Base-by-base conservation (phyloP, 2,797 vertebrate genomes). In the Otus scops region DNA sequence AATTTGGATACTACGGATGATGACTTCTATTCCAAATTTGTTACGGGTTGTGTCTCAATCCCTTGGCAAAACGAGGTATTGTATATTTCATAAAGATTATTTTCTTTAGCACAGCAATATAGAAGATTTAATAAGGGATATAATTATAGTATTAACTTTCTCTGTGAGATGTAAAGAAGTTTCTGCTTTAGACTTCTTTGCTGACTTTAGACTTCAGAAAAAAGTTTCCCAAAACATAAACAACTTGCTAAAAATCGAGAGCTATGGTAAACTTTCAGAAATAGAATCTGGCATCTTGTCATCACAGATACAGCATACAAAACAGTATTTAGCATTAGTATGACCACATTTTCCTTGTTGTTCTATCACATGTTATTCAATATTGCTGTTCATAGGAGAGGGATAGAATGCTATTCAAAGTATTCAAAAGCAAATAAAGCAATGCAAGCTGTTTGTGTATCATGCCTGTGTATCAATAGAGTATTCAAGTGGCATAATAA, bases 21-120 rank as follows among this genome's bases (percentile, higher is more conserved):
- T 14, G 97, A 98, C 95, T 99, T 99, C 98, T 99, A 99, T 82
- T 98, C 98, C 92, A 98, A 99, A 96, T 99, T 99, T 98, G 99
- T 98, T 79, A 99, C 98, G 3, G 99, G 99, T 88, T 98, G 98
- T 97, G 99, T 99, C 98, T 98, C 99, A 98, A 99, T 99, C 98
- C 99, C 99, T 88, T 99, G 99, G 99, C 99, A 99, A 98, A 99
- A 99, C 0, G 99, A 99, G 99, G 99, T 99, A 99, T 95, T 97
- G 95, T 96, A 12, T 51, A n/a, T 71, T 82, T 60, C 23, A 73
- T 38, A 43, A 13, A 48, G 28, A 8, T 34, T 30, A 3, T 76
- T 79, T 73, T 54, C 41, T 41, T 67, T 69, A 54, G 30, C 38
- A 21, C 8, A 45, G 11, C 13, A 50, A 9, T 16, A 7, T 5